These are phyloP conservation scores for Apus apus DNA, from an alignment of 2,113 vertebrate species.

Conservation along the genomic window DNA sequence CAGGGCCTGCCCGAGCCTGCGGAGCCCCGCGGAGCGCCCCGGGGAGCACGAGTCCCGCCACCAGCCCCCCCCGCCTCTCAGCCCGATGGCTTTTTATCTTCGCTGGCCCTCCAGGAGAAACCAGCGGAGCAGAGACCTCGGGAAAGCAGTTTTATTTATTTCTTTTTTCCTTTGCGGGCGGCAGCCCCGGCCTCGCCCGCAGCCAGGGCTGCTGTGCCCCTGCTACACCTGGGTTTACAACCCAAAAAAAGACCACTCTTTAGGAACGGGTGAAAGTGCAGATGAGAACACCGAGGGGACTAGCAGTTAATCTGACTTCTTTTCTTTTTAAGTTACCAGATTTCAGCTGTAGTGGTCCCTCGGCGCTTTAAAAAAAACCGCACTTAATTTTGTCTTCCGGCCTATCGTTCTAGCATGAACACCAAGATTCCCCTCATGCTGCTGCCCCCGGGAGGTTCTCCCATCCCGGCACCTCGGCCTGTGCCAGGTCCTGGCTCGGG, in stretches of 20 bases:
- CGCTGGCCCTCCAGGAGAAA: not conserved
- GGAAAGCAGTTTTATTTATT: not conserved
- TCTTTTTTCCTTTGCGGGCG: not conserved
- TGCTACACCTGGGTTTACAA: not conserved
- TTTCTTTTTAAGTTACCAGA: not conserved
- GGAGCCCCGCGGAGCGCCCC: fast-evolving
- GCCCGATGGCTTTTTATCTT: not conserved
- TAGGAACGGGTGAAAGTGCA: not conserved
- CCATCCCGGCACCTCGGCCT: not conserved
- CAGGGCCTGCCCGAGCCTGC: not conserved
- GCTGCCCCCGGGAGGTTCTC: not conserved
- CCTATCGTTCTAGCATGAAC: not conserved
- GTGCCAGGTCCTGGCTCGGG: not conserved
- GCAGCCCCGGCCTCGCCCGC: not conserved
- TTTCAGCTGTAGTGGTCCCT: not conserved
- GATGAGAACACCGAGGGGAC: not conserved
- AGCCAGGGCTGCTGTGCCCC: not conserved
- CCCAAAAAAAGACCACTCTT: not conserved
- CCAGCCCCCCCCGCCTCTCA: fast-evolving
- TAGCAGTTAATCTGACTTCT: not conserved
- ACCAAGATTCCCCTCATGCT: not conserved
- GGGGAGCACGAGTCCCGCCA: fast-evolving
- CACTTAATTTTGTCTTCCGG: conserved; percentile 1
- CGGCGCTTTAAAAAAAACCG: not conserved
- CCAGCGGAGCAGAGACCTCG: fast-evolving